A percentile compares a stretch with the other conserved stretches of the same genome.
These are phyloP conservation scores for Drusus annulatus DNA, from an alignment of 1,140 invertebrate genomes.

Conservation along the genomic window DNA sequence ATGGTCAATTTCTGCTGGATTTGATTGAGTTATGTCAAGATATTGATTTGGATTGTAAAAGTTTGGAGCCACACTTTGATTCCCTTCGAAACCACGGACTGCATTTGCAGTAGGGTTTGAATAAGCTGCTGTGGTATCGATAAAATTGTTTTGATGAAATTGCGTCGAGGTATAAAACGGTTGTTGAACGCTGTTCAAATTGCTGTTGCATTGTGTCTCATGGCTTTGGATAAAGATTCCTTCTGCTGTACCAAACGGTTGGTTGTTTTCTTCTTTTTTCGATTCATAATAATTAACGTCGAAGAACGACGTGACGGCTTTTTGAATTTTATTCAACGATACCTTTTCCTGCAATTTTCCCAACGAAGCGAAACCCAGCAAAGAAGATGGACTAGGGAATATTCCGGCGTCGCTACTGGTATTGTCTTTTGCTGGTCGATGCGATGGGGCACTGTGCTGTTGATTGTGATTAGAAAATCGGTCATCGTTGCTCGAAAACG, in stretches of 20 bases:
- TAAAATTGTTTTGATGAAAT: too few relatives aligned
- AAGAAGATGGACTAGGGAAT: background rate
- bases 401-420: background rate
- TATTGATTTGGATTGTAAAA: too few relatives aligned
- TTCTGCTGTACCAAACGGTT: background rate
- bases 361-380: slow-evolving; percentile 11
- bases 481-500: background rate
- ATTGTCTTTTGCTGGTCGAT: background rate
- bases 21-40: too few relatives aligned
- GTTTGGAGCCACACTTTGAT: too few relatives aligned
- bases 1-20: too few relatives aligned
- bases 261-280: slow-evolving; percentile 59
- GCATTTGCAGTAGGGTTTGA: too few relatives aligned
- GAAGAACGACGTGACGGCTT: slow-evolving; percentile 68
- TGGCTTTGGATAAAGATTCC: too few relatives aligned
- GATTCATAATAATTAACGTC: slow-evolving; percentile 62
- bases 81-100: too few relatives aligned
- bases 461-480: background rate
- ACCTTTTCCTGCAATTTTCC: slow-evolving; percentile 62
- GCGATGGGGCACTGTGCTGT: background rate
- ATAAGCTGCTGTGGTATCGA: too few relatives aligned
- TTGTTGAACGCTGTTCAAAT: background rate
- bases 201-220: background rate
- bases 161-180: background rate
- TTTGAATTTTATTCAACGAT: slow-evolving; percentile 59